A percentile compares a stretch with the other conserved stretches of the same genome.
These are phyloP conservation scores for Nymphalis urticae DNA, from an alignment of 2,888 invertebrate genomes.

Conservation along the genomic window DNA sequence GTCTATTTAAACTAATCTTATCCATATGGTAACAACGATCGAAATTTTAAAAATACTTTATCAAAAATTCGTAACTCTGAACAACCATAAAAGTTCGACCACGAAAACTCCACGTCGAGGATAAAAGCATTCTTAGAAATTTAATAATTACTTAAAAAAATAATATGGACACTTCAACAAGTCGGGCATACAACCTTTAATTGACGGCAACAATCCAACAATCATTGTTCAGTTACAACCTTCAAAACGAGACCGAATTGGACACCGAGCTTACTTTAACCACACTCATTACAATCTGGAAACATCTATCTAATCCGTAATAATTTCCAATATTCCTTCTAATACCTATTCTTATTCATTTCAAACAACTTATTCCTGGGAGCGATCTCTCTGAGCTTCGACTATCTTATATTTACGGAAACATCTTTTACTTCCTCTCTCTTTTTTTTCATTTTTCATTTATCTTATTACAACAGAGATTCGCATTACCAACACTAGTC, in stretches of 20 bases:
- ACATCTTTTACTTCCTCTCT: background rate
- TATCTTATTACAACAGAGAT: background rate
- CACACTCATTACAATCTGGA: slow-evolving; percentile 56
- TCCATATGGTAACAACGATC: slow-evolving; percentile 73
- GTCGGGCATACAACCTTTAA: slow-evolving; percentile 59
- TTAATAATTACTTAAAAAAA: slow-evolving; percentile 62
- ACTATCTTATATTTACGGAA: background rate
- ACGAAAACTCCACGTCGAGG: slow-evolving; percentile 45
- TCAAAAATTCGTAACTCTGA: slow-evolving; percentile 60
- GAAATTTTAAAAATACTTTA: slow-evolving; percentile 70
- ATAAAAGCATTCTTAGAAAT: slow-evolving; percentile 49
- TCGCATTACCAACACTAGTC: background rate
- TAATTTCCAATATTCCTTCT: slow-evolving; percentile 36
- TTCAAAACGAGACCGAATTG: slow-evolving; percentile 52
- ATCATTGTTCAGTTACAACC: slow-evolving; percentile 54
- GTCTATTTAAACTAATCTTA: slow-evolving; percentile 53
- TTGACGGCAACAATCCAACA: slow-evolving; percentile 72
- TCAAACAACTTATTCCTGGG: slow-evolving; percentile 37
- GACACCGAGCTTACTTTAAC: slow-evolving; percentile 56
- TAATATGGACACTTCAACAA: slow-evolving; percentile 73
- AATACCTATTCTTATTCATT: slow-evolving; percentile 34
- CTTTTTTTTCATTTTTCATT: slow-evolving; percentile 14
- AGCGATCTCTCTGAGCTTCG: slow-evolving; percentile 32
- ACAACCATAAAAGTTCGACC: slow-evolving; percentile 47
- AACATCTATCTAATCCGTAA: slow-evolving; percentile 54